Evolutionary conservation across 2,113 vertebrate genomes (phyloP).

Genomic region (Entomyzon cyanotis): DNA sequence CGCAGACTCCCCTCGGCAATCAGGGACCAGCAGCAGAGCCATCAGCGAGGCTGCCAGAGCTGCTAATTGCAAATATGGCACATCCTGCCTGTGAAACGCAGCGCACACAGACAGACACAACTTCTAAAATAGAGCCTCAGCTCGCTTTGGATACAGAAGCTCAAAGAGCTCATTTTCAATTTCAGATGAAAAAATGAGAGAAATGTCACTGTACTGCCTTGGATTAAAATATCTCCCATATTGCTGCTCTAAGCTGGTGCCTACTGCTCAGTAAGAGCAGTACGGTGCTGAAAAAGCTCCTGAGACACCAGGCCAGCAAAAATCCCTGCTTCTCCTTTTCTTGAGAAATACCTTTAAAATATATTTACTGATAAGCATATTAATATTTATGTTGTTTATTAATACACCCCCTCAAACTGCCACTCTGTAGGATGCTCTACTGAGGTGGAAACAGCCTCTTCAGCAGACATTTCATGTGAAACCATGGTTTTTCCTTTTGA

Average conservation of each 20-base stretch:
- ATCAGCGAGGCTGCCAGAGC: constrained; percentile 49
- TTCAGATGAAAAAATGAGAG: constrained; percentile 53
- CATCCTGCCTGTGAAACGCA: constrained; percentile 51
- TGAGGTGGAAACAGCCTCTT: not conserved
- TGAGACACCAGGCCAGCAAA: constrained; percentile 23
- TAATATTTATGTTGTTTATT: not conserved
- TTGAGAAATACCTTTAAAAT: not conserved
- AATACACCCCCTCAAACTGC: not conserved
- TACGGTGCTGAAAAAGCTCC: constrained; percentile 1
- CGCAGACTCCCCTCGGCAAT: constrained; percentile 17
- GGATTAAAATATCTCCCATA: constrained; percentile 63
- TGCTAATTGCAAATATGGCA: constrained; percentile 67
- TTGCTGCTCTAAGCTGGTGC: constrained; percentile 39
- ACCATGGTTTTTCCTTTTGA: not conserved
- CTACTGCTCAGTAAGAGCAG: constrained; percentile 56
- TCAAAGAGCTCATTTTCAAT: constrained; percentile 58
- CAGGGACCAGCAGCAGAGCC: not conserved
- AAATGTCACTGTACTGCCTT: constrained; percentile 63
- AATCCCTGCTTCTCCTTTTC: not conserved
- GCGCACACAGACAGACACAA: constrained; percentile 65
- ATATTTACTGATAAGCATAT: not conserved
- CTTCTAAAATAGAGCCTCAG: constrained; percentile 64
- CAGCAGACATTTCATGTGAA: not conserved
- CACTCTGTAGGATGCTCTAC: not conserved
- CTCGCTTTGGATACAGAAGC: constrained; percentile 45